Evolutionary conservation across 2,113 vertebrate species (phyloP), one percentile per base, ranked within the genome.

Genomic region (Pelecanoides urinatrix): DNA sequence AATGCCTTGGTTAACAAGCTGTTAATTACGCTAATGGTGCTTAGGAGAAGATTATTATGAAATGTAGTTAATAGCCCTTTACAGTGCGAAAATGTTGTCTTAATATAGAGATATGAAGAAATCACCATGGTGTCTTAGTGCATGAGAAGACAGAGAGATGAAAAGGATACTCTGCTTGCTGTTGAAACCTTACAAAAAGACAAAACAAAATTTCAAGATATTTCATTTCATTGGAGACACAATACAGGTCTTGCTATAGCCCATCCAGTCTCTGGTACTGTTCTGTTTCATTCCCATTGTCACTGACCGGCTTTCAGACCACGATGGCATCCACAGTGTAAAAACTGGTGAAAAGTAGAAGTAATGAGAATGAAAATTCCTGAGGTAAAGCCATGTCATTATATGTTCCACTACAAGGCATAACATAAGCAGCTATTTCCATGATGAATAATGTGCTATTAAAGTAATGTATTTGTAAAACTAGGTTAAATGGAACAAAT

Each of bases 1-100:
- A 92, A 96, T 88, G 80, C 50, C 66, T 97, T 95, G 40, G 68
- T 78, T 96, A 97, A 95, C 91, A 93, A 88, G 38, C 44, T 95
- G 74, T 95, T 97, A 97, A 95, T 97, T 97, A 97, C 11, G 16
- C 74, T 96, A 97, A 97, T 96, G 47, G 62, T 96, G 61, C 82
- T 97, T 95, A 94, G 87, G 91, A 97, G 92, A 93, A 89, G 66
- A 90, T 97, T 82, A 93, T 96, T 88, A 93, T 94, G 86, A 92
- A 95, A 91, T 82, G 56, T 91, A 96, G 85, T 90, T 97, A 97
- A 95, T 92, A 94, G 88, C 58, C 71, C 71, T 95, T 85, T 81
- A 47, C 90, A 85, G 74, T 76, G 58, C 23, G 88, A 93, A 97
- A 93, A 61, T 78, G 21, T 94, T 95, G 58, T 75, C 13, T 40